Evolutionary conservation across 2,113 vertebrate genomes (phyloP), one percentile per base, ranked within the genome.

Genomic region (Corvus cornix): DNA sequence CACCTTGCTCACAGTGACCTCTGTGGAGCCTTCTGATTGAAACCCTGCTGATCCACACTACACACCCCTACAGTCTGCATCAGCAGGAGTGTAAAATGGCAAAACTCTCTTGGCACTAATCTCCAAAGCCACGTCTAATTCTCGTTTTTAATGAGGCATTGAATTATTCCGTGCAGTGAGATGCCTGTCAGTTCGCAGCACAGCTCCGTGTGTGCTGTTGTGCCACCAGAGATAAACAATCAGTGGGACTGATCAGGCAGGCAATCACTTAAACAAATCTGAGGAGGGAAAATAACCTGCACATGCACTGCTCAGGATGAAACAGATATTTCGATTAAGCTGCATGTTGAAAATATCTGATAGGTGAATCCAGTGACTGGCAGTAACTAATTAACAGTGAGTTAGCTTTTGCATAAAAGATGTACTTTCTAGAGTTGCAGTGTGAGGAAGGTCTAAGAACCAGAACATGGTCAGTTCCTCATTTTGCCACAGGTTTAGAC

Each of bases 181-280:
- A 58, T 78, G 52, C 58, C 52, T 97, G 95, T 93, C 88, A 90
- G 49, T 72, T 53, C 55, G 78, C 58, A 84, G 69, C 66, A 41
- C 12, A 68, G 80, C 56, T 95, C 63, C 4, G 0, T 81, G 58
- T 11, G 5, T 85, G 58, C 88, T 95, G 63, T 66, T 97, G 78
- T 52, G 81, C 85, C 97, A 93, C 87, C 85, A 81, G 96, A 95
- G 90, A 96, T 77, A 95, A 97, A 96, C 88, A 93, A 93, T 96
- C 96, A 92, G 93, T 81, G 39, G 88, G 86, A 97, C 37, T 92
- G 92, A 86, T 84, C 89, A 96, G 93, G 88, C 81, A 96, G 86
- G 75, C 87, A 95, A 96, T 96, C 95, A 96, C 72, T 95, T 97
- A 97, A 96, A 97, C 86, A 95, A 97, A 95, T 91, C 95, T 87